Percentiles rank a stretch among this genome's conserved stretches.
Evolutionary conservation across 2,888 invertebrate species (phyloP).

Genomic region (Synanthedon tipuliformis): DNA sequence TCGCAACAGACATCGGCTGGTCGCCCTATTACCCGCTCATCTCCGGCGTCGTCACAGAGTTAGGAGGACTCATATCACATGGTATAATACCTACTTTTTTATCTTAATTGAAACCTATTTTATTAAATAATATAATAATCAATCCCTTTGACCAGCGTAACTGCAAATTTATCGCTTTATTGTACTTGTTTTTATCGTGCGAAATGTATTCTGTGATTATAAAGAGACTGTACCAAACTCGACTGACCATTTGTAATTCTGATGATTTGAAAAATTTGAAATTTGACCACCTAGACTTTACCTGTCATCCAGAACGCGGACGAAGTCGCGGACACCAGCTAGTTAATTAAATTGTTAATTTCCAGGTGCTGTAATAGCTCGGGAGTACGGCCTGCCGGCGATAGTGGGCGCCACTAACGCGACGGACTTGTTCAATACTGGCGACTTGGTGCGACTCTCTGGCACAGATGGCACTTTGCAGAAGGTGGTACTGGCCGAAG

Average conservation of each 20-base stretch:
- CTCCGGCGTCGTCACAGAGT: conserved; percentile 82
- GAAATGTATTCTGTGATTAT: too few relatives aligned
- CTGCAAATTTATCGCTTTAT: not conserved
- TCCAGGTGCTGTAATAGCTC: conserved; percentile 82
- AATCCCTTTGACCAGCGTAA: not conserved
- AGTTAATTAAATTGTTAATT: too few relatives aligned
- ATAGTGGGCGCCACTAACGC: conserved; percentile 80
- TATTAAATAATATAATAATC: not conserved
- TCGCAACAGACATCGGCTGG: conserved; percentile 86
- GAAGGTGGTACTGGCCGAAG: conserved; percentile 26
- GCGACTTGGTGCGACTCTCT: conserved; percentile 68
- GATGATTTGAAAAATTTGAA: too few relatives aligned
- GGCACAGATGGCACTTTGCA: conserved; percentile 56
- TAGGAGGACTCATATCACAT: conserved; percentile 86
- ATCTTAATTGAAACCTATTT: not conserved
- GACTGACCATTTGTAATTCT: too few relatives aligned
- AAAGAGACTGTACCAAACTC: too few relatives aligned
- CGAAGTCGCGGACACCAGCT: too few relatives aligned
- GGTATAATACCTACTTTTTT: conserved; percentile 63
- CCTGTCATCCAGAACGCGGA: too few relatives aligned
- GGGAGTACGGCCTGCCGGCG: conserved; percentile 87
- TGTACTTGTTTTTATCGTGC: too few relatives aligned
- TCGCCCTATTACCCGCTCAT: conserved; percentile 86
- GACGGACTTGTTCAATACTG: conserved; percentile 76
- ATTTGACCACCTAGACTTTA: too few relatives aligned